These are phyloP conservation scores for Ophraella communa DNA, from an alignment of 2,888 invertebrate species.

Conservation along the genomic window DNA sequence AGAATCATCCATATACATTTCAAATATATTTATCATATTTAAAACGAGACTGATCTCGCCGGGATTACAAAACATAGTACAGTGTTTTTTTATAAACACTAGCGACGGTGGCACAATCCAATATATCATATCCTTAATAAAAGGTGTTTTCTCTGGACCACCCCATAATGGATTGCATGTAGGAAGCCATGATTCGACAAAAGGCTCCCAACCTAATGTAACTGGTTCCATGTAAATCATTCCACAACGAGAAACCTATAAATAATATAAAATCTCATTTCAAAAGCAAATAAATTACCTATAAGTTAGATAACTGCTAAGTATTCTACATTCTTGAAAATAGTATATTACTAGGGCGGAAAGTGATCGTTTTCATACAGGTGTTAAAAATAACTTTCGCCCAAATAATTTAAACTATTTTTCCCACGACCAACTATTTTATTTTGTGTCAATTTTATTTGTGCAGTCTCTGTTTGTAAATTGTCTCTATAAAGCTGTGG, in stretches of 20 bases:
- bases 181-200: slow-evolving; percentile 82
- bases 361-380: no score
- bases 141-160: slow-evolving; percentile 67
- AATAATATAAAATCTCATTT: no score
- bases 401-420: no score
- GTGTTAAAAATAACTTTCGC: no score
- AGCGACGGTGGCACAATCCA: slow-evolving; percentile 84
- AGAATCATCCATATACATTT: slow-evolving; percentile 75
- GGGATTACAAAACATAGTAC: slow-evolving; percentile 69
- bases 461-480: no score
- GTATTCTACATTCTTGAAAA: no score
- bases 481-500: no score
- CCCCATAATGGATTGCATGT: slow-evolving; percentile 72
- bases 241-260: slow-evolving; percentile 75
- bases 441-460: no score
- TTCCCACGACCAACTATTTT: no score
- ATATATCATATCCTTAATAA: slow-evolving; percentile 68
- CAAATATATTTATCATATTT: slow-evolving; percentile 76
- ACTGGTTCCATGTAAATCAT: slow-evolving; percentile 91
- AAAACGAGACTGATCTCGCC: slow-evolving; percentile 76
- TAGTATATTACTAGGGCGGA: no score
- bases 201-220: slow-evolving; percentile 82
- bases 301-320: no score
- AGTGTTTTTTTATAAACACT: slow-evolving; percentile 74
- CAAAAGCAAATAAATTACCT: no score